Conservation (phyloP, 1,140 invertebrate genomes). For the Anagrus nilaparvatae region DNA sequence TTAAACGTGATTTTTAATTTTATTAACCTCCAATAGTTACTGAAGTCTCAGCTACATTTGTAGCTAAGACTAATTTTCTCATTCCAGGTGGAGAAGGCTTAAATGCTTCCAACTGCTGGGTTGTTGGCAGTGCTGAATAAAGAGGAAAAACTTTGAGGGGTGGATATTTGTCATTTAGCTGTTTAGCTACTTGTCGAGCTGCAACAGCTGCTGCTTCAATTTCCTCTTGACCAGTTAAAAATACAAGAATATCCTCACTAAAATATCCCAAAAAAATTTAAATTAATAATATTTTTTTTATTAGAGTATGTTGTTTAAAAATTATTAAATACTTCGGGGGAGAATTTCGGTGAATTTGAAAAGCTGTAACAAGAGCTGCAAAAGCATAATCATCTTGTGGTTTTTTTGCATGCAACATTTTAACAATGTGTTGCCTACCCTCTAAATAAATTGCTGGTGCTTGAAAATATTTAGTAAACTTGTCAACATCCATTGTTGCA, state of each 20-base stretch:
- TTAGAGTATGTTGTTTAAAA: neutral
- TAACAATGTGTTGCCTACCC: slow-evolving; percentile 78
- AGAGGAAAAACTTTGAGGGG: slow-evolving; percentile 65
- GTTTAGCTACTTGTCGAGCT: slow-evolving; percentile 65
- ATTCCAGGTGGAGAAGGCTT: slow-evolving; percentile 51
- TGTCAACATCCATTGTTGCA: slow-evolving; percentile 90
- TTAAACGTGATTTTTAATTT: neutral
- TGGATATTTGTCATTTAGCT: slow-evolving; percentile 43
- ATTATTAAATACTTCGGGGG: slow-evolving; percentile 59
- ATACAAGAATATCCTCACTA: slow-evolving; percentile 88
- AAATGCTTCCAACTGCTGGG: slow-evolving; percentile 72
- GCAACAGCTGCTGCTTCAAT: slow-evolving; percentile 79
- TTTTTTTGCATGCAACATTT: slow-evolving; percentile 65
- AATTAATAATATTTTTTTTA: slow-evolving; percentile 6
- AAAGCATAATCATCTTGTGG: slow-evolving; percentile 78
- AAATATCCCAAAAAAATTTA: slow-evolving; percentile 15
- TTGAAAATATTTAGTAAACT: slow-evolving; percentile 85
- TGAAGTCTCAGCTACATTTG: slow-evolving; percentile 96
- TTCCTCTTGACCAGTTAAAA: slow-evolving; percentile 97
- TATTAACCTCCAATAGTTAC: slow-evolving; percentile 71
- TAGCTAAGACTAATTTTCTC: slow-evolving; percentile 89
- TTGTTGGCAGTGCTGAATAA: slow-evolving; percentile 70
- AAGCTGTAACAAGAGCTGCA: slow-evolving; percentile 72
- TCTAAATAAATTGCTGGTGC: slow-evolving; percentile 79
- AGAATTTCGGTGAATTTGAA: slow-evolving; percentile 79